A percentile compares a stretch with the other conserved stretches of the same genome.
phyloP scores from a whole-genome alignment of 2,888 invertebrate genomes.

The Shargacucullia verbasci region DNA sequence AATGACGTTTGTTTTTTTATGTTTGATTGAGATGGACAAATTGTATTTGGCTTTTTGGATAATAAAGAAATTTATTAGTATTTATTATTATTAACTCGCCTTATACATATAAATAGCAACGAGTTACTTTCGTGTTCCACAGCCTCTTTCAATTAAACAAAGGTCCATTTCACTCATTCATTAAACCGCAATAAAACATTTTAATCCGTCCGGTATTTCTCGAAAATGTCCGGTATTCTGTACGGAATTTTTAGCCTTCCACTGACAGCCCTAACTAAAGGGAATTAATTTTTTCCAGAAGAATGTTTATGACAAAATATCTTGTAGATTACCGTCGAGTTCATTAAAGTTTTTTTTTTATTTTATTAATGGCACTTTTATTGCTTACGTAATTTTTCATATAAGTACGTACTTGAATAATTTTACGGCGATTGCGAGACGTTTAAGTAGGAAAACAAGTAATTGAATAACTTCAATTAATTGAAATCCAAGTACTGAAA shows the following conservation, averaged over 20 bases:
- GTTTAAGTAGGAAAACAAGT: not conserved
- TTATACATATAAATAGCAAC: not conserved
- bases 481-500: too few species aligned
- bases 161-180: not conserved
- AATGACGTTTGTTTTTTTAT: too few species aligned
- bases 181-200: conserved; percentile 14
- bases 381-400: conserved; percentile 4
- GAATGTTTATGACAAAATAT: conserved; percentile 45
- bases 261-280: conserved; percentile 27
- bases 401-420: not conserved
- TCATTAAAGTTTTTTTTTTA: conserved; percentile 37
- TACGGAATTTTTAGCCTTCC: conserved; percentile 5
- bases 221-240: conserved; percentile 6
- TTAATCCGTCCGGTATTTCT: conserved; percentile 11
- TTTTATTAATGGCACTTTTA: conserved; percentile 14
- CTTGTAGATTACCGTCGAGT: conserved; percentile 29
- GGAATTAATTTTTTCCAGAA: conserved; percentile 27
- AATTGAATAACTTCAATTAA: too few species aligned
- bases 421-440: conserved; percentile 9
- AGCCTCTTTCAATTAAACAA: not conserved
- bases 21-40: too few species aligned
- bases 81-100: not conserved
- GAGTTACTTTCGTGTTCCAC: too few species aligned
- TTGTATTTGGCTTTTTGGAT: too few species aligned
- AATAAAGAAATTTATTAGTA: too few species aligned